phyloP scores from a whole-genome alignment of 2,888 invertebrate genomes.

The Merodon equestris region DNA sequence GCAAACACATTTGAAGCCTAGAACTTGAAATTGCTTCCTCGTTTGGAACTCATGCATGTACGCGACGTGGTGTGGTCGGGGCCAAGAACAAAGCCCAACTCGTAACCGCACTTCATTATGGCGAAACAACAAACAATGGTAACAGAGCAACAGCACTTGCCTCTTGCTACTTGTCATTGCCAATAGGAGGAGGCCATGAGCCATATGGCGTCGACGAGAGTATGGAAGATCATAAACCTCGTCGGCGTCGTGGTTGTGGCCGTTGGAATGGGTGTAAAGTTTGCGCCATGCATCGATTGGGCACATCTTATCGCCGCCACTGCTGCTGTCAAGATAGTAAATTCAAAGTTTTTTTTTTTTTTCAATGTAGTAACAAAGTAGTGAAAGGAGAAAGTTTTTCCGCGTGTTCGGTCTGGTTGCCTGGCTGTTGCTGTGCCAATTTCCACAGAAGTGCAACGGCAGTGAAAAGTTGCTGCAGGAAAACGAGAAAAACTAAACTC shows the following conservation, averaged over 20 bases:
- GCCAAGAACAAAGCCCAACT: neutral
- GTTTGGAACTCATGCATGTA: neutral
- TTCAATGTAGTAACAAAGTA: constrained; percentile 1
- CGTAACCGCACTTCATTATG: constrained; percentile 27
- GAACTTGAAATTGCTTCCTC: constrained; percentile 11
- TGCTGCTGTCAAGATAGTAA: constrained; percentile 48
- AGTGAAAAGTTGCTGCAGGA: constrained; percentile 34
- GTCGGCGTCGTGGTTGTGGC: neutral
- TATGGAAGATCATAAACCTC: constrained; percentile 1
- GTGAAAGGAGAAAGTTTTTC: constrained; percentile 65
- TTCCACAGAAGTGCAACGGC: constrained; percentile 25
- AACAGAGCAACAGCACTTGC: neutral
- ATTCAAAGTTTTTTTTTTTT: constrained; percentile 23
- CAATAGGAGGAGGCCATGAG: neutral
- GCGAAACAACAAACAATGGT: constrained; percentile 2
- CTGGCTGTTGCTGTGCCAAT: constrained; percentile 42
- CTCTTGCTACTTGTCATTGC: neutral
- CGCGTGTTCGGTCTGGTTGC: neutral
- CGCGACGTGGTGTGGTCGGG: neutral
- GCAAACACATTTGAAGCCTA: constrained; percentile 17
- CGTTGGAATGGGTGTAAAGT: neutral
- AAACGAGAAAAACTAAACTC: constrained; percentile 5
- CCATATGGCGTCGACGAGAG: neutral
- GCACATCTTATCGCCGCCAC: constrained; percentile 46
- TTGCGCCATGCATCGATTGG: constrained; percentile 39